Base-by-base conservation (phyloP, 2,113 vertebrate species). In the Vimba vimba region DNA sequence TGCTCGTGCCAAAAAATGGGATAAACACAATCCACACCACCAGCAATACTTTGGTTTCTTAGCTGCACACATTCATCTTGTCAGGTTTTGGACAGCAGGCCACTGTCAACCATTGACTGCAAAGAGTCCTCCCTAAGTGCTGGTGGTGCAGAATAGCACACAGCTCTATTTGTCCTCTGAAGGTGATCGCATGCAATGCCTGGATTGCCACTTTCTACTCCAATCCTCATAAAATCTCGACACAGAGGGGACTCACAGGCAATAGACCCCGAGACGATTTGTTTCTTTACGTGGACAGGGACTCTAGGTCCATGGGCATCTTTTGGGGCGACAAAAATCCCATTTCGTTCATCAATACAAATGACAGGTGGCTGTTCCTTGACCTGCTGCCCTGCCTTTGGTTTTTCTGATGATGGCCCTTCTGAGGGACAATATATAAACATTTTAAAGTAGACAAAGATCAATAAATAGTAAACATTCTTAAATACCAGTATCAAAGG, bases 11-110 rank as follows among this genome's bases (percentile, higher is more conserved):
- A 74, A 74, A 45, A 43, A 45, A 74, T 73, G 5, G 71, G 71
- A n/a, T n/a, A 74, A 10, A 74, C 71, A 45, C 71, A 74, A 74
- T 74, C 39, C 11, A 45, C 71, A 45, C 71, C 39, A 43, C 21
- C 23, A 45, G 39, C 10, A 23, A 43, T 45, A 23, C 21, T 45
- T 45, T n/a, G 5, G 36, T 0, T 45, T n/a, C 11, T 45, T 11
- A 47, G 36, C 36, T 73, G 17, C 39, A n/a, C 12, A 45, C 71
- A 74, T 12, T 73, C 33, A 43, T 73, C 33, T 43, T 43, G 19
- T 4, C 21, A 3, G 17, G 69, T 43, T 73, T n/a, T 73, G 33
- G 69, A 73, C 69, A 73, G 2, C 19, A 45, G 69, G 69, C 69
- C 36, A 43, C 21, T 43, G 9, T 73, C 21, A 11, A 43, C 36